Percentiles rank a stretch among this genome's conserved stretches.
Conservation (phyloP, 2,113 vertebrate genomes). For the Cyphomyrus plagiostoma region DNA sequence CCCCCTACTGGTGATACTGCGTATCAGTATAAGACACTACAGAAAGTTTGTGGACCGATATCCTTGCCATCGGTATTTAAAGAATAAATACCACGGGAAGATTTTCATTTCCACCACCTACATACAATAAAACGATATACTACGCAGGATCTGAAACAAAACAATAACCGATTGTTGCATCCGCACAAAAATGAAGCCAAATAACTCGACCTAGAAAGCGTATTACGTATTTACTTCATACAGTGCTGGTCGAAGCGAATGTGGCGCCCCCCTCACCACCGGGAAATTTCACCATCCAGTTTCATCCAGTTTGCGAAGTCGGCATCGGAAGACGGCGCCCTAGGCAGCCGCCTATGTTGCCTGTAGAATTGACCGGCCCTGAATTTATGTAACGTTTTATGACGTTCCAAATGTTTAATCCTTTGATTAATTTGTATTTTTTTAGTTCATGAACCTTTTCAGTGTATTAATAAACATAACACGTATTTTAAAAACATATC, state of each 20-base stretch:
- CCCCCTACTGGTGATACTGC: not conserved
- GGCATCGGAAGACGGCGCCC: not conserved
- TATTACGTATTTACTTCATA: not conserved
- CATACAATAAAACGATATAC: not conserved
- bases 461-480: not conserved
- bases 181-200: not conserved
- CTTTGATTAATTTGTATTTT: not conserved
- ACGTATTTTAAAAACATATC: not conserved
- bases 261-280: not conserved
- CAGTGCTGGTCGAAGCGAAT: not conserved
- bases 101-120: not conserved
- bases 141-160: not conserved
- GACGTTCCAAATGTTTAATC: not conserved
- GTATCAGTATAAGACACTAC: not conserved
- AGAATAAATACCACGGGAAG: not conserved
- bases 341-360: not conserved
- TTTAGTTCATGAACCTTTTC: not conserved
- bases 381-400: not conserved
- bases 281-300: not conserved
- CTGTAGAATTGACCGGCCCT: not conserved
- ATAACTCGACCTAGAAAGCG: not conserved
- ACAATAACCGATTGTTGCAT: not conserved
- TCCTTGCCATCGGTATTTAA: not conserved
- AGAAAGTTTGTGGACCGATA: not conserved
- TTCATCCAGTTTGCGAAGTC: not conserved